Percentiles rank a stretch among this genome's conserved stretches.
Evolutionary conservation across 2,888 invertebrate genomes (phyloP).

Genomic region (Zelleria hepariella): DNA sequence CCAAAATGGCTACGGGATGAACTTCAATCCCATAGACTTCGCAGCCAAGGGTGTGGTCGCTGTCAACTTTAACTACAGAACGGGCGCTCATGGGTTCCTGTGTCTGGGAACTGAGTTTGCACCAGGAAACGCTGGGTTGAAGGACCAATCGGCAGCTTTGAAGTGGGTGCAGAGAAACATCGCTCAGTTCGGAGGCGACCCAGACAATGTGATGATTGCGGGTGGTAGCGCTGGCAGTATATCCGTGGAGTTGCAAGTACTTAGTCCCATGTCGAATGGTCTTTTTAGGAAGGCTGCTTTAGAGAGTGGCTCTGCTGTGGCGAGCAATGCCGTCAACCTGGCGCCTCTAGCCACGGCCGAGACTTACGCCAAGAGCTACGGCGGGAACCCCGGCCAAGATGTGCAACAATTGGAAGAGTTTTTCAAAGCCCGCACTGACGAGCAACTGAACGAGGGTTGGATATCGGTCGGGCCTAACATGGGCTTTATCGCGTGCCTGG

Average conservation of each 20-base stretch:
- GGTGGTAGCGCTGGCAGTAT: slow-evolving; percentile 6
- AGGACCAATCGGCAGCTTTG: slow-evolving; percentile 7
- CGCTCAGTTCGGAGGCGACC: slow-evolving; percentile 4
- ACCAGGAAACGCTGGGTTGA: slow-evolving; percentile 7
- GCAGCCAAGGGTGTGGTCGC: not conserved
- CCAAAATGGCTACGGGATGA: slow-evolving; percentile 1
- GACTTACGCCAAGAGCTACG: not conserved
- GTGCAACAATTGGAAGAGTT: not conserved
- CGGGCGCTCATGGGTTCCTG: slow-evolving; percentile 5
- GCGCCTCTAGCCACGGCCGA: not conserved
- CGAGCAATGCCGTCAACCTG: not conserved
- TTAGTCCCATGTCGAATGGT: not conserved
- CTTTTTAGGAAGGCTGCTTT: slow-evolving; percentile 3
- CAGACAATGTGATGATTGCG: slow-evolving; percentile 1
- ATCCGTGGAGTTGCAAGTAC: slow-evolving; percentile 1
- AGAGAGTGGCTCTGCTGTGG: slow-evolving; percentile 4
- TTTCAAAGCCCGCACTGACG: not conserved
- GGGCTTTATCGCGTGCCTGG: not conserved
- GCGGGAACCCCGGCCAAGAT: not conserved
- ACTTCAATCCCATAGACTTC: not conserved
- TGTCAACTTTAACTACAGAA: slow-evolving; percentile 5
- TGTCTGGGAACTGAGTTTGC: slow-evolving; percentile 3
- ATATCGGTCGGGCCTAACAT: not conserved
- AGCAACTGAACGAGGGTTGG: not conserved
- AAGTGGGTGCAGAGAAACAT: slow-evolving; percentile 5